Conservation (phyloP, 2,888 invertebrate genomes). For the Halictus quadricinctus region DNA sequence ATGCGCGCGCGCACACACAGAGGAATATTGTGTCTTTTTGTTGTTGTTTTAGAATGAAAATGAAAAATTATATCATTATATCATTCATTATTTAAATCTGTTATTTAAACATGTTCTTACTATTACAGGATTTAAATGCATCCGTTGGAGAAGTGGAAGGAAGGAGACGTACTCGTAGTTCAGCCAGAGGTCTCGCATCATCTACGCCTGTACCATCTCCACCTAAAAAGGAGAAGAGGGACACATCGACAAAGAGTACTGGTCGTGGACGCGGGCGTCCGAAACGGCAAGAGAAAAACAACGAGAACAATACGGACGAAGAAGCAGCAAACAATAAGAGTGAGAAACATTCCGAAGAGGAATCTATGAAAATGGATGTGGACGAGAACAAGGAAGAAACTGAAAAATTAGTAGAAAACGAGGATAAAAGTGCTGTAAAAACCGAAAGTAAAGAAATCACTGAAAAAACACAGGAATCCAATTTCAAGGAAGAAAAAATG, state of each 20-base stretch:
- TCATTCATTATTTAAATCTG: no score
- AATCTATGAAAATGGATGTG: constrained; percentile 79
- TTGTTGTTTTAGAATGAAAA: no score
- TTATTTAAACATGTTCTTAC: neutral
- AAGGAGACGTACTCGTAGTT: constrained; percentile 84
- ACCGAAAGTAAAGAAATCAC: constrained; percentile 71
- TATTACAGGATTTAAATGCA: constrained; percentile 82
- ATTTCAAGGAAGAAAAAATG: constrained; percentile 78
- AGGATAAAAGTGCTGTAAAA: constrained; percentile 70
- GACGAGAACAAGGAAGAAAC: constrained; percentile 76
- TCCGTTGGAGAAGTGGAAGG: constrained; percentile 83
- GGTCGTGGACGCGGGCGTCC: constrained; percentile 81
- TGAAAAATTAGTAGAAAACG: constrained; percentile 68
- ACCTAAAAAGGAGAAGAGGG: constrained; percentile 83
- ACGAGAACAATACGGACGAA: constrained; percentile 78
- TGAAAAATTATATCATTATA: no score
- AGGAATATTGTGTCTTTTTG: no score
- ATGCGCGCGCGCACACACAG: no score
- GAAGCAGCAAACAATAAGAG: constrained; percentile 77
- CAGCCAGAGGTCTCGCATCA: constrained; percentile 83
- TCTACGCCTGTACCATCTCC: constrained; percentile 84
- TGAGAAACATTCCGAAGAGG: constrained; percentile 77
- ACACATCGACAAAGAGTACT: constrained; percentile 77
- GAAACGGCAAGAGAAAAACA: constrained; percentile 79
- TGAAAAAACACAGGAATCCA: constrained; percentile 71